Conservation (phyloP, 2,888 invertebrate genomes). For the Kuschelorhynchus macadamiae region DNA sequence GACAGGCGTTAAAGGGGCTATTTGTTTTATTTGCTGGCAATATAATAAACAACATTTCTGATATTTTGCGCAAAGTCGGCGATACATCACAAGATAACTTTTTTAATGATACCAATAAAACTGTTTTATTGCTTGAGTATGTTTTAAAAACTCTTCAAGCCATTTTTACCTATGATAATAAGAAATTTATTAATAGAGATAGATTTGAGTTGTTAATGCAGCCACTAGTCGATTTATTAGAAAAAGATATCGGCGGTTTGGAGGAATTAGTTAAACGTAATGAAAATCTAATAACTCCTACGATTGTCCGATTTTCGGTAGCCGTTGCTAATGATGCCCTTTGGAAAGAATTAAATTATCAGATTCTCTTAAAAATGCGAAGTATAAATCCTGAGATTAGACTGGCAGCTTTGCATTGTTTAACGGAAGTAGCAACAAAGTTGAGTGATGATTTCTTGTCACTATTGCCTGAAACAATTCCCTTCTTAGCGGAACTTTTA, state of each 20-base stretch:
- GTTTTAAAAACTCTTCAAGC: constrained; percentile 82
- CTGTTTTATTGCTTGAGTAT: constrained; percentile 76
- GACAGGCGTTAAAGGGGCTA: constrained; percentile 86
- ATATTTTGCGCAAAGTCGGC: constrained; percentile 80
- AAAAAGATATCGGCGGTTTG: constrained; percentile 78
- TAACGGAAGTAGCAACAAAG: constrained; percentile 85
- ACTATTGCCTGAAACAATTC: constrained; percentile 92
- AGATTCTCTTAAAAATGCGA: constrained; percentile 89
- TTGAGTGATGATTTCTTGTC: constrained; percentile 91
- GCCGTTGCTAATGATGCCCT: constrained; percentile 87
- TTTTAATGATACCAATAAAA: constrained; percentile 72
- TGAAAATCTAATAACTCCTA: constrained; percentile 77
- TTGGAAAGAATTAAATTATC: constrained; percentile 93
- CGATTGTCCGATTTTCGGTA: constrained; percentile 86
- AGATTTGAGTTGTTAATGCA: constrained; percentile 88
- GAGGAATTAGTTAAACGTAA: constrained; percentile 75
- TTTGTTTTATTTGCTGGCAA: constrained; percentile 93
- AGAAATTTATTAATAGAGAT: constrained; percentile 87
- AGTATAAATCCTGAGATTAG: constrained; percentile 82
- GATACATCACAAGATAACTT: constrained; percentile 72
- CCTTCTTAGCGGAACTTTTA: constrained; percentile 92
- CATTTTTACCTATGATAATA: constrained; percentile 87
- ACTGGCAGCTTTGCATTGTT: constrained; percentile 78
- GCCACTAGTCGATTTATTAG: constrained; percentile 90
- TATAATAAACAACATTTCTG: constrained; percentile 85